Percentiles rank a stretch among this genome's conserved stretches.
Evolutionary conservation across 2,888 invertebrate species (phyloP).

Genomic region (Tetragnatha montana): DNA sequence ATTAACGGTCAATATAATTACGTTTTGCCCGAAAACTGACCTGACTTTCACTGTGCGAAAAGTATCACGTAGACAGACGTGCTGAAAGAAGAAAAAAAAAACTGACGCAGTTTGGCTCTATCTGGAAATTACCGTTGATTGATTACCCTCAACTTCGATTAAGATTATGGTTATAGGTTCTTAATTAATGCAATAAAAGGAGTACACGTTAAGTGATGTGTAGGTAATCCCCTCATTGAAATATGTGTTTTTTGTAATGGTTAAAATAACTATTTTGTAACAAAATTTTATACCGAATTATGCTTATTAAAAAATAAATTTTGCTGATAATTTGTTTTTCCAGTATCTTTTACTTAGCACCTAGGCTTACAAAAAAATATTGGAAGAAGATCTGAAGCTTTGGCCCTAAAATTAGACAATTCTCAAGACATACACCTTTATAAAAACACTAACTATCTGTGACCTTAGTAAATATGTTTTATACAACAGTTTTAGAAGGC

Average conservation of each 20-base stretch:
- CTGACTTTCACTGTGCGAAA: not conserved
- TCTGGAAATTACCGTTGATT: not conserved
- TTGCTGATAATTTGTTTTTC: too few species aligned
- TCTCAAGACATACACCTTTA: too few species aligned
- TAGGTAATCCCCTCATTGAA: not conserved
- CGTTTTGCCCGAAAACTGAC: not conserved
- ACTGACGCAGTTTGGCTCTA: not conserved
- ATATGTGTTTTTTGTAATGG: not conserved
- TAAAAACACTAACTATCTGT: too few species aligned
- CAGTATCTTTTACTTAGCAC: too few species aligned
- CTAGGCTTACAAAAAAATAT: too few species aligned
- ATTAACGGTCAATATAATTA: not conserved
- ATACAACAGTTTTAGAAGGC: too few species aligned
- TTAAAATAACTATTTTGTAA: not conserved
- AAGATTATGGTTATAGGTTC: not conserved
- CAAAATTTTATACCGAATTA: too few species aligned
- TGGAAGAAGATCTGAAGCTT: too few species aligned
- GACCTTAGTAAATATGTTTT: too few species aligned
- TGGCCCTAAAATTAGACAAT: too few species aligned
- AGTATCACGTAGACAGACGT: not conserved
- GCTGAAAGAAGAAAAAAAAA: not conserved
- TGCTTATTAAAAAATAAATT: too few species aligned
- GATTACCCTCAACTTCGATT: not conserved
- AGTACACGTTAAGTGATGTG: too few species aligned
- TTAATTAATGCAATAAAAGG: not conserved